Conservation (phyloP, 2,113 vertebrate species). For the Grammomys surdaster region DNA sequence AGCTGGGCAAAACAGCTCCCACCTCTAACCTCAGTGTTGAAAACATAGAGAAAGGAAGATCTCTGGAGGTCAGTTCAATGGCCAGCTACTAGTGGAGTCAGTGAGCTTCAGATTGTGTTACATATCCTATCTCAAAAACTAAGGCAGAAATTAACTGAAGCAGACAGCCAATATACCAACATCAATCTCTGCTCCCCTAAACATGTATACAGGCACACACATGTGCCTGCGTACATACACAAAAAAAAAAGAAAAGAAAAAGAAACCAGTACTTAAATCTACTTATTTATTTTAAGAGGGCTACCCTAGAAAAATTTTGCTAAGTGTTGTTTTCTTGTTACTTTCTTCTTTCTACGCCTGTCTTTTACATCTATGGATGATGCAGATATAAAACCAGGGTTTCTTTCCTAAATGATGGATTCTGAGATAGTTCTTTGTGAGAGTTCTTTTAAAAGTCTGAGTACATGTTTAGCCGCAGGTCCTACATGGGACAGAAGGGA, state of each 20-base stretch:
- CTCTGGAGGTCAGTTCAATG: not conserved
- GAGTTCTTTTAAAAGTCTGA: slow-evolving; percentile 19
- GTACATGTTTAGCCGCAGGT: not conserved
- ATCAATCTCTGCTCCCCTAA: not conserved
- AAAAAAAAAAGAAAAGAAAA: not conserved
- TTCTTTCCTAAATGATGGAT: not conserved
- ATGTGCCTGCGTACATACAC: no score
- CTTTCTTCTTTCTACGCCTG: not conserved
- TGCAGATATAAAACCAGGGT: not conserved
- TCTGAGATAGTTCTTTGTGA: not conserved
- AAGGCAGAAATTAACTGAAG: not conserved
- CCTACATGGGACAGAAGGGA: not conserved
- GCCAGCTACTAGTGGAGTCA: not conserved
- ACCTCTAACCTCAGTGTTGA: not conserved
- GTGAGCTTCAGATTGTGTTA: not conserved
- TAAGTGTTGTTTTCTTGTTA: not conserved
- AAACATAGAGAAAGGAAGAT: no score
- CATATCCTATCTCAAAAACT: not conserved
- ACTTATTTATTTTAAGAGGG: not conserved
- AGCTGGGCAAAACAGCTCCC: no score
- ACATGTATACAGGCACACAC: not conserved
- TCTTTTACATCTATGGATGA: not conserved
- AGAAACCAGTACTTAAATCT: not conserved
- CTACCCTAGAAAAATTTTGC: not conserved
- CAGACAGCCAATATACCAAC: not conserved